phyloP scores from a whole-genome alignment of 2,888 invertebrate species.

The Homarus gammarus region DNA sequence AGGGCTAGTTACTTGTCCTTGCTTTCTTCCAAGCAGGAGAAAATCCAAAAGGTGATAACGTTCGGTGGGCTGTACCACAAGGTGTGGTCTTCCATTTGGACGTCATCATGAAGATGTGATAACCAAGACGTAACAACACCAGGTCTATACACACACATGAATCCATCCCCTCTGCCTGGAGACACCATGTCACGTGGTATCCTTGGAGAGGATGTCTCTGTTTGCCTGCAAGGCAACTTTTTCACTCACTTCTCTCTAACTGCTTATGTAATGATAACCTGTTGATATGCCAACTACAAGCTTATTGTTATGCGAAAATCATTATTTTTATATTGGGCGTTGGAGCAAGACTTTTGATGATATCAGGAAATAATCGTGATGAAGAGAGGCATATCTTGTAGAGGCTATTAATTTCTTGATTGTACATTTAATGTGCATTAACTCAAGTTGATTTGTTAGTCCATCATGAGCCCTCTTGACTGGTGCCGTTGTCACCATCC shows the following conservation, averaged over 20 bases:
- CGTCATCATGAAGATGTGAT: conserved; percentile 12
- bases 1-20: conserved; percentile 20
- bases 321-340: background rate
- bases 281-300: conserved; percentile 1
- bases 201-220: background rate
- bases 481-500: background rate
- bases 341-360: background rate
- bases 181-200: conserved; percentile 2
- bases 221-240: background rate
- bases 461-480: background rate
- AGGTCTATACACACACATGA: conserved; percentile 14
- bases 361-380: background rate
- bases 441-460: background rate
- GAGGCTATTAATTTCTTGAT: background rate
- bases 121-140: conserved; percentile 10
- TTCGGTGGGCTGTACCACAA: conserved; percentile 11
- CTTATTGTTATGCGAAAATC: background rate
- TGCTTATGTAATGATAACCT: background rate
- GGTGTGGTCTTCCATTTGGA: conserved; percentile 12
- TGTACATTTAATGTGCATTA: background rate
- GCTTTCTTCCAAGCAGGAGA: conserved; percentile 18
- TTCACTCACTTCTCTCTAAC: background rate
- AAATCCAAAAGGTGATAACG: conserved; percentile 15
- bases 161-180: conserved; percentile 5
- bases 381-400: background rate